Conservation (phyloP, 2,797 vertebrate genomes). For the Hyperoplus lanceolatus region DNA sequence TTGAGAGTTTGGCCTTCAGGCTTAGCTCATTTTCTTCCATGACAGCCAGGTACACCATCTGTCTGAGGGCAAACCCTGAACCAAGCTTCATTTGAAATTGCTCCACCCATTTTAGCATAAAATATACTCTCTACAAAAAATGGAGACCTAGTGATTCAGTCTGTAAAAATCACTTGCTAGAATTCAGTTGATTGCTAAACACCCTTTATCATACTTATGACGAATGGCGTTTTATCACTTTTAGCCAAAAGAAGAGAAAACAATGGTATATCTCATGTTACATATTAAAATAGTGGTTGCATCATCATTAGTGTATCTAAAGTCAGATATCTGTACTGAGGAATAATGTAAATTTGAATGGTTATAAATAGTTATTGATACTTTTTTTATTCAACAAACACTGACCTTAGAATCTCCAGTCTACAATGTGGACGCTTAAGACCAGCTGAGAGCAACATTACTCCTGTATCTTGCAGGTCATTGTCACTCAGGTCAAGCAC, state of each 20-base stretch:
- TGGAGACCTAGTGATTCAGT: neutral
- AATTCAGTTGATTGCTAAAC: neutral
- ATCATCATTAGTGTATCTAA: neutral
- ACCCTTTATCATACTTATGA: neutral
- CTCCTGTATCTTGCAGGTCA: conserved; percentile 32
- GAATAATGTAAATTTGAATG: neutral
- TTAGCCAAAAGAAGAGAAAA: neutral
- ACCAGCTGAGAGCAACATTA: conserved; percentile 25
- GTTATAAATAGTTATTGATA: neutral
- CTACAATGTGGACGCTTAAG: conserved; percentile 31
- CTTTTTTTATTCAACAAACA: neutral
- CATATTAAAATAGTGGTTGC: neutral
- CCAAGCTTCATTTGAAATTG: neutral
- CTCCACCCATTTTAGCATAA: no score
- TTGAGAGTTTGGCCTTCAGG: no score
- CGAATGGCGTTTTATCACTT: neutral
- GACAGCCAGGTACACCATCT: neutral
- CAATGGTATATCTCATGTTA: neutral
- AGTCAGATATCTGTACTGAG: neutral
- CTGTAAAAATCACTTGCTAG: neutral
- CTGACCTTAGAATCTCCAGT: conserved; percentile 45
- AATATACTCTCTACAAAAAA: neutral
- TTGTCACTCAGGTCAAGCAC: conserved; percentile 48
- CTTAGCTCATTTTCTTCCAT: neutral
- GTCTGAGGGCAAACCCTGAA: neutral